Evolutionary conservation across 1,140 invertebrate genomes (phyloP), one percentile per base, ranked within the genome.

Genomic region (Drosophila simulans): DNA sequence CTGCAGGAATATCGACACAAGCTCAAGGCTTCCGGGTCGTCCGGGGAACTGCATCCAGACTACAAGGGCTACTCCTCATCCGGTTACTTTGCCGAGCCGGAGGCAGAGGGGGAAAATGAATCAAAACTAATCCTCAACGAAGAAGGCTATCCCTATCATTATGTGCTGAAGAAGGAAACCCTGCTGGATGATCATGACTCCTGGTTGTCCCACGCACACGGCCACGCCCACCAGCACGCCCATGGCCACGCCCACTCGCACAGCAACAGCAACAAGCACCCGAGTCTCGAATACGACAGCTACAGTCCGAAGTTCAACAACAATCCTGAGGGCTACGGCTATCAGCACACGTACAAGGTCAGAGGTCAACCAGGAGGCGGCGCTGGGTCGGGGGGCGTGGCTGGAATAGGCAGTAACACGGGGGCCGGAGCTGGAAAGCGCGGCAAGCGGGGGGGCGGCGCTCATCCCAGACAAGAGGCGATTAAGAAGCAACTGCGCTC

Each of bases 231-330:
- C 3, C 35, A 56, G 39, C n/a, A 43, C 20, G 20, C 22, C 3
- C 56, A 62, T 8, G n/a, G n/a, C 1, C 66, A 73, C 5, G n/a
- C 12, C 4, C 58, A 46, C 40, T 10, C 27, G 27, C 27, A 37
- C 27, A 25, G 13, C 12, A 51, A 13, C 13, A 64, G 39, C 52
- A 73, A 46, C 56, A 73, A 49, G 25, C 59, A 63, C 13, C 25
- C 57, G 43, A 85, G 69, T 12, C 46, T 91, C 3, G 86, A 91
- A 11, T 91, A 88, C 34, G 91, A 92, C 13, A 92, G 88, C 59
- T 92, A 92, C 34, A 91, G 75, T 66, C 91, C 91, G 12, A 92
- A 91, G 59, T 92, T 80, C 15, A 92, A 92, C 15, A 92, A 92
- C 27, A 92, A 92, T 77, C 91, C 91, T 37, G 91, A 92, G 40